A percentile compares a stretch with the other conserved stretches of the same genome.
Conservation (phyloP, 1,140 invertebrate genomes). For the Megalonaias nervosa region DNA sequence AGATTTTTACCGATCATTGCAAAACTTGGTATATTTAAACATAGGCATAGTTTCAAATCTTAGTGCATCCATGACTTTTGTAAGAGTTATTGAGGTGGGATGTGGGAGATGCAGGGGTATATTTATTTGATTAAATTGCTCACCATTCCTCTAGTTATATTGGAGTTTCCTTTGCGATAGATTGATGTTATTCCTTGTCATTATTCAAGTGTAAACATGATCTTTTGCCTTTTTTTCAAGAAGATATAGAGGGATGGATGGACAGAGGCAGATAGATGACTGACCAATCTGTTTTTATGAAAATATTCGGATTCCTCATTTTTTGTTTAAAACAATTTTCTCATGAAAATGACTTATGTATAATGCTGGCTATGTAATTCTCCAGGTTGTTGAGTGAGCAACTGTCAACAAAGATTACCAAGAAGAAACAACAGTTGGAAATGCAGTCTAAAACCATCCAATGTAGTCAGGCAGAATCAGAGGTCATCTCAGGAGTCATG, state of each 20-base stretch:
- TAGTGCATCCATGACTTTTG: too few relatives aligned
- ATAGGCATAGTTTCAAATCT: too few relatives aligned
- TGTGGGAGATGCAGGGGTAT: too few relatives aligned
- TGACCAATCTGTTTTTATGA: not conserved
- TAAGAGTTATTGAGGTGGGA: too few relatives aligned
- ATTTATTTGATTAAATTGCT: too few relatives aligned
- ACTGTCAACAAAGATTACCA: conserved; percentile 1
- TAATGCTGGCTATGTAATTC: not conserved
- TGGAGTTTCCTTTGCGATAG: too few relatives aligned
- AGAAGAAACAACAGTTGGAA: conserved; percentile 21
- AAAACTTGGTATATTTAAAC: too few relatives aligned
- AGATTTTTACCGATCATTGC: too few relatives aligned
- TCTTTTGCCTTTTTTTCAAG: not conserved
- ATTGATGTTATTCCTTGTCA: too few relatives aligned
- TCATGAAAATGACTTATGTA: not conserved
- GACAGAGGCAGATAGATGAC: not conserved
- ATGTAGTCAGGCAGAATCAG: conserved; percentile 54
- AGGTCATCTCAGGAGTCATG: conserved; percentile 56
- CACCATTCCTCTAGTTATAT: too few relatives aligned
- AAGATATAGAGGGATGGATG: not conserved
- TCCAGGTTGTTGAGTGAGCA: conserved; percentile 45
- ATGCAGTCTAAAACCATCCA: conserved; percentile 26
- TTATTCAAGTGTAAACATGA: not conserved
- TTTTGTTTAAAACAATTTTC: not conserved
- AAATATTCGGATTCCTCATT: not conserved